phyloP scores from a whole-genome alignment of 1,140 invertebrate genomes.

The Drosophila novamexicana region DNA sequence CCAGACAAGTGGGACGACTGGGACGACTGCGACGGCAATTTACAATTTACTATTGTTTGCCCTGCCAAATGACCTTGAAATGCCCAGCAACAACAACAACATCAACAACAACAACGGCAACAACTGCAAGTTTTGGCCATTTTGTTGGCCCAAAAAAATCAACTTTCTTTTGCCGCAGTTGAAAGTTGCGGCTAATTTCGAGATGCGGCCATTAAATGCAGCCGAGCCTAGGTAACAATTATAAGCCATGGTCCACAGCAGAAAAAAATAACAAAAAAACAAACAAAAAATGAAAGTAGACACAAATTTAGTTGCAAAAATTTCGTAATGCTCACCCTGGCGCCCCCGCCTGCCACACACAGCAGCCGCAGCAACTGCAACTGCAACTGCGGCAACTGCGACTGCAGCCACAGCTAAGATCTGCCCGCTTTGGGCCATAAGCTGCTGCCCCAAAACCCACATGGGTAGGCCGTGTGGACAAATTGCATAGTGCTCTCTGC shows the following conservation, averaged over 20 bases:
- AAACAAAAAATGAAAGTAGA: conserved; percentile 46
- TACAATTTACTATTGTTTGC: conserved; percentile 59
- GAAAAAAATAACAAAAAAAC: conserved; percentile 1
- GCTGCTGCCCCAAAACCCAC: conserved; percentile 47
- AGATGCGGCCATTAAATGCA: conserved; percentile 48
- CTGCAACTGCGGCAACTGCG: conserved; percentile 5
- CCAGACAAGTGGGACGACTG: conserved; percentile 5
- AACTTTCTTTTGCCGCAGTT: conserved; percentile 60
- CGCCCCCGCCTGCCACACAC: conserved; percentile 2
- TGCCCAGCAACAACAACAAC: background rate
- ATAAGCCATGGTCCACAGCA: conserved; percentile 32
- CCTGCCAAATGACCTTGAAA: conserved; percentile 62
- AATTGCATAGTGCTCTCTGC: conserved; percentile 60
- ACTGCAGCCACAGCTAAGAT: conserved; percentile 13
- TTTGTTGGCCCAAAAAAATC: conserved; percentile 29
- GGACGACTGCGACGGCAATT: conserved; percentile 8
- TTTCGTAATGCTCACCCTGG: conserved; percentile 49
- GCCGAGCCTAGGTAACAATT: conserved; percentile 43
- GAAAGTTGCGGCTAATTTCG: conserved; percentile 56
- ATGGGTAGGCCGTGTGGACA: conserved; percentile 50
- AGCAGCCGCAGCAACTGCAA: background rate
- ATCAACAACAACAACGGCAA: background rate
- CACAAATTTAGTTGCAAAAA: conserved; percentile 52
- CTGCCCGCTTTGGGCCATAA: conserved; percentile 40
- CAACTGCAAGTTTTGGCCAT: conserved; percentile 22